Base-by-base conservation (phyloP, 2,797 vertebrate species). In the Sarcoramphus papa region DNA sequence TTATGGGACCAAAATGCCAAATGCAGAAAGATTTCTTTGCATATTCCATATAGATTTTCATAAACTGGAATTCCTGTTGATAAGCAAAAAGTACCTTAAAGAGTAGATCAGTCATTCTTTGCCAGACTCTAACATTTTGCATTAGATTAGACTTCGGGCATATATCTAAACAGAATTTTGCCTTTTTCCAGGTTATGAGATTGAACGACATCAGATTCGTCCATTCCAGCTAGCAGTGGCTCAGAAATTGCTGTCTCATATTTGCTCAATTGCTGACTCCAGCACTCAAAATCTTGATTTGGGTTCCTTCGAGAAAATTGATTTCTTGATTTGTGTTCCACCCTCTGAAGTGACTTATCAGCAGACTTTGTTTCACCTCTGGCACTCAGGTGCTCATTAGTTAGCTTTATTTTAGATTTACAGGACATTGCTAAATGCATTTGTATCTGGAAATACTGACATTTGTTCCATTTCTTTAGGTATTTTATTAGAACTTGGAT, bases 251-350 rank as follows among this genome's bases (percentile, higher is more conserved):
- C 98, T 99, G 68, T 99, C 99, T 37, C 99, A 99, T 6, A 98
- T 99, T 94, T 99, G 99, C 86, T 99, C 99, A 45, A 99, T 99
- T 50, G 99, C 99, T 20, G 99, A 99, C 95, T 99, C 99, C 97
- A 99, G 99, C 97, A 99, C 99, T 67, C 99, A 99, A 94, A 99
- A 99, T 96, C 98, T 99, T 96, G 99, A 99, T 97, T 97, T 99
- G 31, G 99, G 99, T 62, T 99, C 99, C 88, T 99, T 99, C 1
- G 99, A 99, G 98, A 99, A 99, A 97, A 99, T 99, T 93, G 99
- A 99, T 98, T 99, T 99, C 94, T 98, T 99, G 91, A 99, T 99
- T 93, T 99, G 99, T 63, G 98, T 99, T 47, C 99, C 99, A 5
- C 99, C 99, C 10, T 99, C 99, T 0, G 99, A 99, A 97, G 99